phyloP scores from a whole-genome alignment of 2,797 vertebrate species.

The Macrochelys suwanniensis region DNA sequence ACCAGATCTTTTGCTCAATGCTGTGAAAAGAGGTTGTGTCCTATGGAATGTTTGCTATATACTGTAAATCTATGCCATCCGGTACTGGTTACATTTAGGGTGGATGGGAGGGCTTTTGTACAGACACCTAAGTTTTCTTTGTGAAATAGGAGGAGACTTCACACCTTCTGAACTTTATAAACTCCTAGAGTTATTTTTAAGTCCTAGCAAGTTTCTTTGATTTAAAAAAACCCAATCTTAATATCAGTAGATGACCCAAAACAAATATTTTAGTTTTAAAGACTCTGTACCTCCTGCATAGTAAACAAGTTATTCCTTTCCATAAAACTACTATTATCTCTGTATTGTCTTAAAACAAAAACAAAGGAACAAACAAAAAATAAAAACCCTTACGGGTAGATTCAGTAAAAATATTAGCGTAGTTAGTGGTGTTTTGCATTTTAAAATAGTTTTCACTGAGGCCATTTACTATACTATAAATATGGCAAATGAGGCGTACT shows the following conservation, averaged over 20 bases:
- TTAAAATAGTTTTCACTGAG: conserved; percentile 45
- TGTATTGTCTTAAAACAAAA: conserved; percentile 31
- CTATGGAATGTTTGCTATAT: neutral
- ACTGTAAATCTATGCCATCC: neutral
- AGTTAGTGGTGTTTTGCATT: conserved; percentile 48
- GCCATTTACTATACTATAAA: conserved; percentile 73
- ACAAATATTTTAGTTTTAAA: conserved; percentile 14
- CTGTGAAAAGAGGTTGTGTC: neutral
- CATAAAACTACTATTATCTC: neutral
- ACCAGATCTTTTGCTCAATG: neutral
- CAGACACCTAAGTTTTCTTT: neutral
- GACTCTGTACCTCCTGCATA: neutral
- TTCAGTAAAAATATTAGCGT: conserved; percentile 9
- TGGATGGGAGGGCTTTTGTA: neutral
- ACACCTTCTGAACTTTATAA: neutral
- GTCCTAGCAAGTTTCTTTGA: neutral
- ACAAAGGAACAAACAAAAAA: neutral
- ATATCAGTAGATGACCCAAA: neutral
- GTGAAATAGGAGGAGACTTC: neutral
- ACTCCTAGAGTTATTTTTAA: neutral
- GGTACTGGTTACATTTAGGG: neutral
- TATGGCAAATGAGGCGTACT: conserved; percentile 72
- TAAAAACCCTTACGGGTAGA: neutral
- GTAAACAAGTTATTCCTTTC: neutral
- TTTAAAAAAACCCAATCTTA: neutral